Conservation (phyloP, 1,140 invertebrate species). For the Drosophila eugracilis region DNA sequence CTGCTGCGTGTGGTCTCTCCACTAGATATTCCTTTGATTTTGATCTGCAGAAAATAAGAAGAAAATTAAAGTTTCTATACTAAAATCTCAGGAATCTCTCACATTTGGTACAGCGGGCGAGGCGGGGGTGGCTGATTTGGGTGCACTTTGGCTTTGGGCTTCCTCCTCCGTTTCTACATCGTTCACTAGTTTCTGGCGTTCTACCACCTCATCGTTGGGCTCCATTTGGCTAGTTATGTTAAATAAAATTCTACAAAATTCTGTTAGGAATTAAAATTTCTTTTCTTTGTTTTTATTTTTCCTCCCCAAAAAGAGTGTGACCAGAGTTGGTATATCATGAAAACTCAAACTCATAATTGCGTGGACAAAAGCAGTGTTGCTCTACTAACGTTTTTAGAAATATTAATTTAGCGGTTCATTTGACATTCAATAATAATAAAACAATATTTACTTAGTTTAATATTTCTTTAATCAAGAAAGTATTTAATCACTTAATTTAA, state of each 20-base stretch:
- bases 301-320: constrained; percentile 11
- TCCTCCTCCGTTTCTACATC: constrained; percentile 81
- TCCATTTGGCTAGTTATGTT: constrained; percentile 57
- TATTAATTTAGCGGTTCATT: neutral
- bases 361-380: neutral
- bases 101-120: constrained; percentile 84
- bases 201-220: constrained; percentile 83
- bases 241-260: constrained; percentile 24
- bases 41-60: constrained; percentile 45
- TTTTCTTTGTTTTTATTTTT: constrained; percentile 63
- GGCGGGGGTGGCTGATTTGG: constrained; percentile 78
- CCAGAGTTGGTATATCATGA: neutral
- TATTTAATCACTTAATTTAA: constrained; percentile 33
- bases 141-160: constrained; percentile 64
- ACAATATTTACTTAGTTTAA: neutral
- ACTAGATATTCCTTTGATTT: constrained; percentile 81
- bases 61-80: neutral
- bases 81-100: constrained; percentile 32
- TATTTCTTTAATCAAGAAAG: constrained; percentile 28
- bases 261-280: constrained; percentile 11
- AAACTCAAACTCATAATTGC: neutral
- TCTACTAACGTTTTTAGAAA: neutral
- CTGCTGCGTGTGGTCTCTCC: constrained; percentile 81
- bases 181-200: constrained; percentile 81
- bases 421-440: neutral